These are phyloP conservation scores for Schizothorax lantsangensis DNA, from an alignment of 2,797 vertebrate species.

Conservation along the genomic window DNA sequence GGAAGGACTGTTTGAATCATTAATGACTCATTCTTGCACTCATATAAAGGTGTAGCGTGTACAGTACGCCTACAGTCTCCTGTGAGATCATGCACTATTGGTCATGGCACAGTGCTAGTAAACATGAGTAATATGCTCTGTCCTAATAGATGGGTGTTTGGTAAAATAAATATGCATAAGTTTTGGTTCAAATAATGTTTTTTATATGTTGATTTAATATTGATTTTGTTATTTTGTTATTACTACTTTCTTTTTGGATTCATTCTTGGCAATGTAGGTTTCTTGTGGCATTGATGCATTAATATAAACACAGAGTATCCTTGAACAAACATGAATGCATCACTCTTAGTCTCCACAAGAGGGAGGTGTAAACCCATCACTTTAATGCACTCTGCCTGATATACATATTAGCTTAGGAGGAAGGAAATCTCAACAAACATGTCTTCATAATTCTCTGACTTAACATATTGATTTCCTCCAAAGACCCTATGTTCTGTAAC, in stretches of 20 bases:
- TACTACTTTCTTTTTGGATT: not conserved
- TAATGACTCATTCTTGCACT: constrained; percentile 37
- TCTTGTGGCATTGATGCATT: not conserved
- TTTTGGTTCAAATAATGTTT: not conserved
- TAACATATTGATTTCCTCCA: not conserved
- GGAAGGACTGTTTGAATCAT: constrained; percentile 33
- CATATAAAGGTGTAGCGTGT: not conserved
- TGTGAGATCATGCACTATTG: not conserved
- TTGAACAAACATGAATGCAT: not conserved
- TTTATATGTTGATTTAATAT: not conserved
- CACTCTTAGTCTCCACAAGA: constrained; percentile 57
- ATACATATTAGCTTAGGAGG: not conserved
- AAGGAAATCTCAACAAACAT: not conserved
- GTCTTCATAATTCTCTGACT: not conserved
- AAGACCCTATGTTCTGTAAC: not conserved
- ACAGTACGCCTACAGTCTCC: constrained; percentile 2
- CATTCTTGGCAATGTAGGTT: not conserved
- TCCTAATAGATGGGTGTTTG: not conserved
- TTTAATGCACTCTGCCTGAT: not conserved
- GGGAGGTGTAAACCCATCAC: constrained; percentile 20
- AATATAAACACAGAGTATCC: not conserved
- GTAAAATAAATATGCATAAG: not conserved
- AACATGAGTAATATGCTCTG: not conserved
- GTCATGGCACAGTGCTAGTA: not conserved
- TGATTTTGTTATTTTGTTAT: not conserved